phyloP scores from a whole-genome alignment of 64 coral and sea anemone genomes.

The Pocillopora verrucosa region DNA sequence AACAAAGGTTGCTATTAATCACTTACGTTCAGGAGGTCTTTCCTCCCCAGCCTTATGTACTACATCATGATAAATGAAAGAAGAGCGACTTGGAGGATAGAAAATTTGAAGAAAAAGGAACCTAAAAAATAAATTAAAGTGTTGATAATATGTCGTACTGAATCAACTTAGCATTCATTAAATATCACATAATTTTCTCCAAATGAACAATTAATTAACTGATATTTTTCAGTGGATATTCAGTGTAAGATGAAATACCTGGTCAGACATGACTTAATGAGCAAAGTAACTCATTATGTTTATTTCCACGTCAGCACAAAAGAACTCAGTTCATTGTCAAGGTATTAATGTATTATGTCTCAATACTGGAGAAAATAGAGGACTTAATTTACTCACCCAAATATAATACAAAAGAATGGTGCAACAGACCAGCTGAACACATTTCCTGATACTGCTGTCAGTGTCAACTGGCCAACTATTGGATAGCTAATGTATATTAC shows the following conservation, averaged over 20 bases:
- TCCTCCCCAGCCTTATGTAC: constrained; percentile 70
- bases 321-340: too few relatives aligned
- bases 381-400: constrained; percentile 57
- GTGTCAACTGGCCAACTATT: constrained; percentile 63
- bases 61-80: constrained; percentile 60
- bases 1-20: not conserved
- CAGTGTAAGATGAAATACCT: too few relatives aligned
- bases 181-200: not conserved
- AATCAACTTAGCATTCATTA: not conserved
- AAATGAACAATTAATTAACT: too few relatives aligned
- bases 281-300: too few relatives aligned
- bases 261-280: too few relatives aligned
- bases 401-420: constrained; percentile 86
- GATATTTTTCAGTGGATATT: too few relatives aligned
- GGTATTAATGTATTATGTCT: too few relatives aligned
- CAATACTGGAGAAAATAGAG: too few relatives aligned
- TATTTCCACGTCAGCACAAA: too few relatives aligned
- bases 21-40: constrained; percentile 67
- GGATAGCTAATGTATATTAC: constrained; percentile 67
- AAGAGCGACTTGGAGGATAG: constrained; percentile 62
- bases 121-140: constrained; percentile 35
- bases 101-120: constrained; percentile 79
- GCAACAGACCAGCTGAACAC: constrained; percentile 61
- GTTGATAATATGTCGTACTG: not conserved
- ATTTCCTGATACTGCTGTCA: constrained; percentile 70